Conservation (phyloP, 1,140 invertebrate species). For the Ostrea denselamellosa region DNA sequence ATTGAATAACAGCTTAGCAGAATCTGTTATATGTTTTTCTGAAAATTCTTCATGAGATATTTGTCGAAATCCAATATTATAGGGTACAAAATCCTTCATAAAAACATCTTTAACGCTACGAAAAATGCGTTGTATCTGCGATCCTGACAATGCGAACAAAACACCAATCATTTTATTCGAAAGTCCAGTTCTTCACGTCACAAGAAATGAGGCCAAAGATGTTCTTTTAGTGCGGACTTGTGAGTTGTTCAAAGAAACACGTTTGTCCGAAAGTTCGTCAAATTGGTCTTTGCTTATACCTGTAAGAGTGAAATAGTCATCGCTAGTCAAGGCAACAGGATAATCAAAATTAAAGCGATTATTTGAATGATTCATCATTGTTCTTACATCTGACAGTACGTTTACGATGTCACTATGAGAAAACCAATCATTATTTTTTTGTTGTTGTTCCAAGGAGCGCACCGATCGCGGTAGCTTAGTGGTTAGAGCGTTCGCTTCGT, state of each 20-base stretch:
- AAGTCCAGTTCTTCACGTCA: conserved; percentile 41
- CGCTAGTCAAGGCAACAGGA: background rate
- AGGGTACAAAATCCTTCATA: conserved; percentile 30
- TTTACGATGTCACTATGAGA: background rate
- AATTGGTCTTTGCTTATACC: conserved; percentile 30
- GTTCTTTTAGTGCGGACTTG: background rate
- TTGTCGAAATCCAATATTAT: conserved; percentile 36
- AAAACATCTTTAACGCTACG: background rate
- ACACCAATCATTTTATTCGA: conserved; percentile 13
- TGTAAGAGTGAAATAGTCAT: conserved; percentile 14
- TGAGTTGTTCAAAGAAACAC: conserved; percentile 6
- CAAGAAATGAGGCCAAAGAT: conserved; percentile 23
- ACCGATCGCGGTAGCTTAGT: too few relatives aligned
- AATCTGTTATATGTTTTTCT: background rate
- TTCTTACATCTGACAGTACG: background rate
- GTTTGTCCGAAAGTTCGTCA: background rate
- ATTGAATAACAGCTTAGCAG: conserved; percentile 16
- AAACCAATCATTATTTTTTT: too few relatives aligned
- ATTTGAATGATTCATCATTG: background rate
- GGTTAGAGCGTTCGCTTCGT: background rate
- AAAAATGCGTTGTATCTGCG: conserved; percentile 32
- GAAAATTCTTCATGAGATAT: conserved; percentile 35
- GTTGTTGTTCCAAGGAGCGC: background rate
- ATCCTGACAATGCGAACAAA: background rate
- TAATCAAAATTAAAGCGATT: conserved; percentile 38